These are phyloP conservation scores for Diachasma alloeum DNA, from an alignment of 1,140 invertebrate genomes.

Conservation along the genomic window DNA sequence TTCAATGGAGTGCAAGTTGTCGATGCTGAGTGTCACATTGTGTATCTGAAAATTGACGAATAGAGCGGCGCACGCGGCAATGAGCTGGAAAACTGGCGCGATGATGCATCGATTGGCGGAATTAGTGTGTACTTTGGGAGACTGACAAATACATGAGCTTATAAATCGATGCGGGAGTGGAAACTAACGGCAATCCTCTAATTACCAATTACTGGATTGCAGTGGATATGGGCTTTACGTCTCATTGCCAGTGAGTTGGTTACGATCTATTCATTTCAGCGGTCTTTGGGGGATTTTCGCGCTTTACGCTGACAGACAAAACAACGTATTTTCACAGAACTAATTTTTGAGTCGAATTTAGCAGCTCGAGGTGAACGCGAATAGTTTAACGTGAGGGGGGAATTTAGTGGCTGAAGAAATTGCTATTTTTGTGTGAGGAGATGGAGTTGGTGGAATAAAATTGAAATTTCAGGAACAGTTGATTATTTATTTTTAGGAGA, in stretches of 20 bases:
- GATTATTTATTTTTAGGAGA: too few relatives aligned
- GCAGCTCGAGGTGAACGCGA: too few relatives aligned
- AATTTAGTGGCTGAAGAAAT: too few relatives aligned
- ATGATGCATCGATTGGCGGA: not conserved
- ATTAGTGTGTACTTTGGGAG: not conserved
- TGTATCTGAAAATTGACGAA: not conserved
- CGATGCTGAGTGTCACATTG: not conserved
- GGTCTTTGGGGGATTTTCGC: too few relatives aligned
- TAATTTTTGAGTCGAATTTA: too few relatives aligned
- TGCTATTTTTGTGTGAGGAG: too few relatives aligned
- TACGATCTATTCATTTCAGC: not conserved
- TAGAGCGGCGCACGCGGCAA: not conserved
- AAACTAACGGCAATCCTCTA: slow-evolving; percentile 2
- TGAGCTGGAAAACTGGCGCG: not conserved
- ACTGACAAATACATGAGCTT: not conserved
- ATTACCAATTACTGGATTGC: not conserved
- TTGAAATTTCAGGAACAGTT: too few relatives aligned
- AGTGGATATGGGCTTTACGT: not conserved
- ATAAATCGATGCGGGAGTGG: not conserved
- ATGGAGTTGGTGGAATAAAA: too few relatives aligned
- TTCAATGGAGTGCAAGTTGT: not conserved
- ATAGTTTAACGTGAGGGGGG: too few relatives aligned
- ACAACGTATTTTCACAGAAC: too few relatives aligned
- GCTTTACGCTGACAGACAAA: too few relatives aligned
- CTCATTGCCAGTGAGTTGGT: not conserved